Conservation (phyloP, 2,797 vertebrate species). For the Schizothorax lantsangensis region DNA sequence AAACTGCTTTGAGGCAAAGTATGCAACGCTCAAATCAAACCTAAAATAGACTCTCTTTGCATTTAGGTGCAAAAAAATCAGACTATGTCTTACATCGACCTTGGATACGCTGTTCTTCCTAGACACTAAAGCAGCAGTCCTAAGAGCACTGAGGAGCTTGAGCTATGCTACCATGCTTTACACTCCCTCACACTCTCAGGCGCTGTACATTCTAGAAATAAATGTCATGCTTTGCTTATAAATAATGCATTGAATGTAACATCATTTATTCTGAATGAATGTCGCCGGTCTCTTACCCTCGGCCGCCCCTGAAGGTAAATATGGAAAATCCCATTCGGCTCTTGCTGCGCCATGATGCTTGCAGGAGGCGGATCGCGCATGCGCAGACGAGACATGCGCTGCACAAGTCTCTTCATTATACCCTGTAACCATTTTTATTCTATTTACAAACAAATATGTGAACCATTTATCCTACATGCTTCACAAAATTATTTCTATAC, state of each 20-base stretch:
- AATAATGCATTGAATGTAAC: background rate
- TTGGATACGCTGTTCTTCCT: conserved; percentile 24
- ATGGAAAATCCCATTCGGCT: conserved; percentile 78
- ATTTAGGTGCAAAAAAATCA: background rate
- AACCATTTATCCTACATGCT: background rate
- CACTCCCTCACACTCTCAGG: background rate
- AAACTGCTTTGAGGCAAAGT: background rate
- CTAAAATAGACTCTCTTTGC: background rate
- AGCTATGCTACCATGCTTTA: conserved; percentile 22
- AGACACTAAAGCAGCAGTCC: conserved; percentile 12
- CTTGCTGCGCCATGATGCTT: conserved; percentile 76
- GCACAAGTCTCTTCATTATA: background rate
- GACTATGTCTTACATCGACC: conserved; percentile 31
- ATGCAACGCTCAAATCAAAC: background rate
- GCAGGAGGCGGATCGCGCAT: conserved; percentile 48
- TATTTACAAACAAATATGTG: background rate
- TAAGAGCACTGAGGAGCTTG: background rate
- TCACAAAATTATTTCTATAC: background rate
- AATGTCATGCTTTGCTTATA: background rate
- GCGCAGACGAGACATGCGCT: conserved; percentile 42
- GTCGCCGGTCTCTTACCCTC: conserved; percentile 71
- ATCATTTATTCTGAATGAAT: background rate
- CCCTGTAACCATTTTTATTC: conserved; percentile 6
- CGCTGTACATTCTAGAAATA: background rate
- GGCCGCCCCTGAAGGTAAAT: conserved; percentile 75